Conservation (phyloP, 2,797 vertebrate genomes). For the Columba guinea region DNA sequence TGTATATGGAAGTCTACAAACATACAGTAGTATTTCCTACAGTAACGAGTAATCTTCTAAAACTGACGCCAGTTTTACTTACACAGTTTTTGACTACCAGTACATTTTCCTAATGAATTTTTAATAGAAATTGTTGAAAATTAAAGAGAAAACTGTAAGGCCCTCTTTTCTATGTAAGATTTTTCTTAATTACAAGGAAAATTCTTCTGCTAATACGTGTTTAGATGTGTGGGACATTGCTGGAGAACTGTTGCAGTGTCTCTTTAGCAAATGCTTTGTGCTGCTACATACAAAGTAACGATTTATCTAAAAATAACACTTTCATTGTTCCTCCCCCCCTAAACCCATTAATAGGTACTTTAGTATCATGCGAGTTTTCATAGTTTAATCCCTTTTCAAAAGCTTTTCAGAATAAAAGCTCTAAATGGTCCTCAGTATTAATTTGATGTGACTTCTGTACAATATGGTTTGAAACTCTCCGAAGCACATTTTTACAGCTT, state of each 20-base stretch:
- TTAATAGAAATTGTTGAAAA: constrained; percentile 37
- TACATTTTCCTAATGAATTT: constrained; percentile 47
- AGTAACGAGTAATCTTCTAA: neutral
- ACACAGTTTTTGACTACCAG: neutral
- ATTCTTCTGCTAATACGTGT: constrained; percentile 57
- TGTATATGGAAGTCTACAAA: neutral
- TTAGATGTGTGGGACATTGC: constrained; percentile 63
- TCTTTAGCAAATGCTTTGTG: constrained; percentile 76
- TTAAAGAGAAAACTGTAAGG: constrained; percentile 52
- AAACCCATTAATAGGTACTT: constrained; percentile 94
- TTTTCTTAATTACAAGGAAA: constrained; percentile 60
- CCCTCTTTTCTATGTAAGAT: constrained; percentile 43
- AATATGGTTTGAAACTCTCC: constrained; percentile 93
- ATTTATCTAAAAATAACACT: constrained; percentile 85
- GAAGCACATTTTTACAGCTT: constrained; percentile 87
- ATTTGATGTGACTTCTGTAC: constrained; percentile 99
- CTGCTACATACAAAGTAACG: constrained; percentile 79
- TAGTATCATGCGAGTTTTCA: constrained; percentile 98
- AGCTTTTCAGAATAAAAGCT: constrained; percentile 96
- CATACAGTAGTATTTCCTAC: neutral
- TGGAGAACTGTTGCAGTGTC: constrained; percentile 62
- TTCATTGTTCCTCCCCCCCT: constrained; percentile 80
- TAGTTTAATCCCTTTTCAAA: constrained; percentile 99
- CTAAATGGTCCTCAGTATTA: constrained; percentile 99
- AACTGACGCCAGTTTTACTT: neutral